Conservation (phyloP, 2,888 invertebrate species). For the Frankliniella fusca region DNA sequence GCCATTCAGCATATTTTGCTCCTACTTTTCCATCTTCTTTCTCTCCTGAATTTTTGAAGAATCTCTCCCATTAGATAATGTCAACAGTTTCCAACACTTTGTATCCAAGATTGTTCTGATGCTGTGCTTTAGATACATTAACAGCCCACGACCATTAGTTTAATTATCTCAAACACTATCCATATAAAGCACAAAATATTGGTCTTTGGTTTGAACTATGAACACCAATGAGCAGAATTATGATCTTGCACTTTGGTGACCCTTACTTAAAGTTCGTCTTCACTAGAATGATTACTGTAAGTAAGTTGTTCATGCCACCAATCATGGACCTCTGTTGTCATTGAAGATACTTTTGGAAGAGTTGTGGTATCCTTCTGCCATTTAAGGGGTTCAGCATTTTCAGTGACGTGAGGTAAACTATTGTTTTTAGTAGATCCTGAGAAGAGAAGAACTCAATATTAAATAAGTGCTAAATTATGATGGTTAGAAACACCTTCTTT, state of each 20-base stretch:
- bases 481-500: background rate
- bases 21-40: background rate
- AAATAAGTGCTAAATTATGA: too few species aligned
- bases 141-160: background rate
- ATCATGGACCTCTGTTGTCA: constrained; percentile 70
- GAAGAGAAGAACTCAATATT: background rate
- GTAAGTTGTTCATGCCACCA: constrained; percentile 81
- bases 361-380: constrained; percentile 42
- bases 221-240: background rate
- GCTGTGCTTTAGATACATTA: too few species aligned
- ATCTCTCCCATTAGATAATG: too few species aligned
- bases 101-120: too few species aligned
- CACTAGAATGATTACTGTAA: constrained; percentile 58
- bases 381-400: constrained; percentile 49
- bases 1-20: background rate
- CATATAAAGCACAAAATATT: constrained; percentile 10
- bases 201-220: background rate
- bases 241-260: background rate
- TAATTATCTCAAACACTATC: background rate
- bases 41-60: too few species aligned
- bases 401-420: constrained; percentile 51
- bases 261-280: constrained; percentile 50
- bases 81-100: too few species aligned
- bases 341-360: constrained; percentile 52
- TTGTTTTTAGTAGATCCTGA: constrained; percentile 47